Conservation (phyloP, 2,888 invertebrate genomes). For the Andrena camellia region DNA sequence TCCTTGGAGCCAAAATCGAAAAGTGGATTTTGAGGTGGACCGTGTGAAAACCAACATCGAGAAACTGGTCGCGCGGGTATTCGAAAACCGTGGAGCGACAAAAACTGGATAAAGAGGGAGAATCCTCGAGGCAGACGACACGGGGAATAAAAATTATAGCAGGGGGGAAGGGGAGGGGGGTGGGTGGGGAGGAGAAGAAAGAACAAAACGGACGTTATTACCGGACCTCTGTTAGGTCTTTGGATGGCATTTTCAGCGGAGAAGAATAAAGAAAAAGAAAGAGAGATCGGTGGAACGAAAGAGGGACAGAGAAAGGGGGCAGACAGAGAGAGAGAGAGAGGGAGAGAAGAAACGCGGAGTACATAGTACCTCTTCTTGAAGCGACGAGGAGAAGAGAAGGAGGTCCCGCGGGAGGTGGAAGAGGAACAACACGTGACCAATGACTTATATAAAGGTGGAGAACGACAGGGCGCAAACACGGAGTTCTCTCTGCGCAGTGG, state of each 20-base stretch:
- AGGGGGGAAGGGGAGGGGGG: constrained; percentile 24
- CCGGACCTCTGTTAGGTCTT: constrained; percentile 56
- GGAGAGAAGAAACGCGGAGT: constrained; percentile 70
- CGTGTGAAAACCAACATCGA: constrained; percentile 38
- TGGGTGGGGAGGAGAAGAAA: constrained; percentile 1
- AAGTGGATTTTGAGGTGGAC: constrained; percentile 28
- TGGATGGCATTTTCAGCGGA: constrained; percentile 78
- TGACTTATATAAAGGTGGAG: constrained; percentile 84
- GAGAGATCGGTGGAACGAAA: constrained; percentile 28
- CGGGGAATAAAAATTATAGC: constrained; percentile 47
- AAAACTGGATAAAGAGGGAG: background rate
- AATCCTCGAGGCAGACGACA: background rate
- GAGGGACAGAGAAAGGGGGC: constrained; percentile 22
- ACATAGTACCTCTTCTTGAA: constrained; percentile 69
- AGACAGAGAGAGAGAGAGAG: constrained; percentile 42
- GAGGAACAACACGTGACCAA: constrained; percentile 83
- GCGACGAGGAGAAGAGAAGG: constrained; percentile 62
- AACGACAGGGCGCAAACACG: constrained; percentile 83
- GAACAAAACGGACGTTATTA: constrained; percentile 47
- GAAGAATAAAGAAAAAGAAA: constrained; percentile 54
- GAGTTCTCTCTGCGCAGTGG: constrained; percentile 79
- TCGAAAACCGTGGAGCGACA: background rate
- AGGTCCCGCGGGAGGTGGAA: constrained; percentile 67
- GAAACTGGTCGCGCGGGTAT: constrained; percentile 61
- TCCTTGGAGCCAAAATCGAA: background rate